phyloP scores from a whole-genome alignment of 2,888 invertebrate genomes.

The Orthosia incerta region DNA sequence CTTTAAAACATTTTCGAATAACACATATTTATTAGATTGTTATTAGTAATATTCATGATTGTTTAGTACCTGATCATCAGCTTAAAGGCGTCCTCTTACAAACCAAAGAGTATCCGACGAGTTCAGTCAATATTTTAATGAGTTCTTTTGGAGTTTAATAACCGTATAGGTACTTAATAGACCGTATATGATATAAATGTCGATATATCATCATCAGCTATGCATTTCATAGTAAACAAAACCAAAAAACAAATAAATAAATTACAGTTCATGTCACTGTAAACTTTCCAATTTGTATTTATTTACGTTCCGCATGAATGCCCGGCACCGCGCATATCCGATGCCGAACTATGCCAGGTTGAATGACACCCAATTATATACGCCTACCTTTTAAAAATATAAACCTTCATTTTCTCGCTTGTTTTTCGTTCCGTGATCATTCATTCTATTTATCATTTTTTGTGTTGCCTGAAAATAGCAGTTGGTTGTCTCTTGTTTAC shows the following conservation, averaged over 20 bases:
- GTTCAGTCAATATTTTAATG: background rate
- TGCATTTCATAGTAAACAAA: background rate
- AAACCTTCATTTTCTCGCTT: slow-evolving; percentile 29
- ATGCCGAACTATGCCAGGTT: slow-evolving; percentile 48
- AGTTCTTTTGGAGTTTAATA: background rate
- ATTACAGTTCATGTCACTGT: slow-evolving; percentile 17
- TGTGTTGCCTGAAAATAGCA: slow-evolving; percentile 6
- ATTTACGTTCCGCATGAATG: slow-evolving; percentile 32
- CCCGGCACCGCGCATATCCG: slow-evolving; percentile 21
- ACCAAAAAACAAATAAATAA: slow-evolving; percentile 13
- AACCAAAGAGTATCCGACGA: background rate
- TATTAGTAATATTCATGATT: background rate
- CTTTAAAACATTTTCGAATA: too few relatives aligned
- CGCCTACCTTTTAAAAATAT: slow-evolving; percentile 32
- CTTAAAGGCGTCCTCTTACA: background rate
- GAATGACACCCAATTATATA: slow-evolving; percentile 55
- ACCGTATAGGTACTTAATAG: too few relatives aligned
- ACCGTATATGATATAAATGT: background rate
- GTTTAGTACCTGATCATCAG: background rate
- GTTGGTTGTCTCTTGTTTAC: slow-evolving; percentile 1
- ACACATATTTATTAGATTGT: too few relatives aligned
- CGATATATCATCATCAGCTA: background rate
- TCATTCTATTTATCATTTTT: slow-evolving; percentile 1
- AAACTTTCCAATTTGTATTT: slow-evolving; percentile 46
- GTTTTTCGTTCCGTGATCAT: slow-evolving; percentile 5